phyloP scores from a whole-genome alignment of 2,888 invertebrate species.

The Leptodirus hochenwartii region DNA sequence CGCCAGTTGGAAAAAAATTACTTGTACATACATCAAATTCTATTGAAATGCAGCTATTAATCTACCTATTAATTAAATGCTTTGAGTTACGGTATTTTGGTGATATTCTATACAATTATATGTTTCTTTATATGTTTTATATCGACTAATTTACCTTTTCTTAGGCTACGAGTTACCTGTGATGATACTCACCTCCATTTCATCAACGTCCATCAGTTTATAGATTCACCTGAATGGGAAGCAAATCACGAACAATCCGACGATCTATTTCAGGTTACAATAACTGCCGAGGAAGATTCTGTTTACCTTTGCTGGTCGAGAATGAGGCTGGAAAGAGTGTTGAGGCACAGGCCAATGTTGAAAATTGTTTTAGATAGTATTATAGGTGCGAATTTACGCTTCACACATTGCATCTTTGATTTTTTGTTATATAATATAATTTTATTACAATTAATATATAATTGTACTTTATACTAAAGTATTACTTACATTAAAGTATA shows the following conservation, averaged over 20 bases:
- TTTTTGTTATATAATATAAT: slow-evolving; percentile 14
- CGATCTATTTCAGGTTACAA: slow-evolving; percentile 62
- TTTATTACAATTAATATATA: slow-evolving; percentile 9
- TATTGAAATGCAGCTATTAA: too few relatives aligned
- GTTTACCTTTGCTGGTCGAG: slow-evolving; percentile 66
- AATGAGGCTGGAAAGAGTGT: slow-evolving; percentile 52
- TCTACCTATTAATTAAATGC: too few relatives aligned
- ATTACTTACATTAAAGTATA: too few relatives aligned
- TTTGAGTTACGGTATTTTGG: too few relatives aligned
- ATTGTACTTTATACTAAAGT: too few relatives aligned
- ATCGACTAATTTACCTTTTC: too few relatives aligned
- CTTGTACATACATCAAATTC: too few relatives aligned
- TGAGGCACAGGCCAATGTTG: slow-evolving; percentile 54
- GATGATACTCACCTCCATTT: slow-evolving; percentile 69
- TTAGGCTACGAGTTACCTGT: slow-evolving; percentile 62
- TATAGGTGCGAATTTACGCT: slow-evolving; percentile 40
- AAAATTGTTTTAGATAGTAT: slow-evolving; percentile 60
- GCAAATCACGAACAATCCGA: slow-evolving; percentile 60
- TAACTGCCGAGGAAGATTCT: slow-evolving; percentile 60
- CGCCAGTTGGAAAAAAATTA: too few relatives aligned
- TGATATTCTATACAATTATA: too few relatives aligned
- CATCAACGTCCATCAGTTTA: slow-evolving; percentile 64
- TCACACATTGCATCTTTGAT: slow-evolving; percentile 6
- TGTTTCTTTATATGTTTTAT: too few relatives aligned
- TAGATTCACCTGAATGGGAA: slow-evolving; percentile 84